Conservation (phyloP, 1,140 invertebrate species). For the Drosophila ambigua region DNA sequence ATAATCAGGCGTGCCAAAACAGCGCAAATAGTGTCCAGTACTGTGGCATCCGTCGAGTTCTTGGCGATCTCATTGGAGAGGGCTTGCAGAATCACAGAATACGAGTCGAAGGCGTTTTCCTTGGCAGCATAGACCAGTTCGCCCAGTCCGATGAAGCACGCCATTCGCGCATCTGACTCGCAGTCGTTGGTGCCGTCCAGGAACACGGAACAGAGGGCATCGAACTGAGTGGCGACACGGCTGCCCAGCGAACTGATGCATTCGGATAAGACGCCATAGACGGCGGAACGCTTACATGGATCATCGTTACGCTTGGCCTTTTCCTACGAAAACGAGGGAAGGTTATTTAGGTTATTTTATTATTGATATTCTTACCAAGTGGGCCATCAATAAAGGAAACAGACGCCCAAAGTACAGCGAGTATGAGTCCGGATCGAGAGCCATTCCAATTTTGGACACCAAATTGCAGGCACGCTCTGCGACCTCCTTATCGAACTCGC, state of each 20-base stretch:
- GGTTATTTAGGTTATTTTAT: too few species aligned
- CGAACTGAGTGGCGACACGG: conserved; percentile 85
- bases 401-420: conserved; percentile 87
- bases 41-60: background rate
- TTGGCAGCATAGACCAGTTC: background rate
- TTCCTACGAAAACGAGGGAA: conserved; percentile 35
- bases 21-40: background rate
- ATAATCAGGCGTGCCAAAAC: conserved; percentile 5
- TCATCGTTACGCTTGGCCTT: conserved; percentile 67
- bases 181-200: conserved; percentile 86
- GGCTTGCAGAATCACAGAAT: background rate
- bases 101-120: background rate
- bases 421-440: conserved; percentile 87
- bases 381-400: conserved; percentile 86
- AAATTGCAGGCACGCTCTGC: conserved; percentile 91
- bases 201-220: conserved; percentile 87
- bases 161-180: conserved; percentile 60
- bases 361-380: conserved; percentile 85
- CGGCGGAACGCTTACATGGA: conserved; percentile 87
- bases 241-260: conserved; percentile 87
- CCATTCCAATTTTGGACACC: conserved; percentile 88
- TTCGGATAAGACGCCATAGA: conserved; percentile 90
- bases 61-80: background rate
- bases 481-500: conserved; percentile 90
- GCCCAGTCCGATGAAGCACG: background rate